Base-by-base conservation (phyloP, 2,113 vertebrate species). In the Procapra przewalskii region DNA sequence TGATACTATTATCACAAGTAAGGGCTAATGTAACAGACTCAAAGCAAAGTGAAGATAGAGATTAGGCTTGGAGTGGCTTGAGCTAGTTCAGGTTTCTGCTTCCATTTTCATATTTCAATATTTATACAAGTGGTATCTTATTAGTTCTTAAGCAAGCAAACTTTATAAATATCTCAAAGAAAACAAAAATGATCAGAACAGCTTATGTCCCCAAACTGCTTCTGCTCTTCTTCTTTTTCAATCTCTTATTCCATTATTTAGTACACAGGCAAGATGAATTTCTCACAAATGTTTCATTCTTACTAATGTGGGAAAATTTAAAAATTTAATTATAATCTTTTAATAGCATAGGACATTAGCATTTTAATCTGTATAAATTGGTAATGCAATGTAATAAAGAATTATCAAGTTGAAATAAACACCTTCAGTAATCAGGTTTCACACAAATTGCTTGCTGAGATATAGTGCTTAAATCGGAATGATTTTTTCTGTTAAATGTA, bases 351-450 rank as follows among this genome's bases (percentile, higher is more conserved):
- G 21, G 45, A 82, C 6, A 91, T 94, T 96, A 95, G 80, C 95
- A 97, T 98, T 81, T 93, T 96, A 94, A 98, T 98, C 62, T 90
- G 71, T 92, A 94, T 79, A 97, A 96, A 93, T 88, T 85, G 64
- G 48, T 40, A 94, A 59, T 59, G 29, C 43, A 90, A 50, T 92
- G 43, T 94, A 96, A 97, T 95, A 95, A 97, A 91, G 55, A 93
- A 96, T 90, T 97, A 97, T 96, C 43, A 79, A 92, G 77, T 82
- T 90, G 75, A 97, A 98, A 92, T 88, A 91, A 97, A 91, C 25
- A 95, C 90, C 59, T 92, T 90, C 33, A 25, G 54, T 95, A 96
- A 96, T 96, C 59, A 96, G 33, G 50, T 90, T 92, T 92, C 21
- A 92, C 62, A 10, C 82, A 96, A 96, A 97, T 88, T 97, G 85